A percentile compares a stretch with the other conserved stretches of the same genome.
phyloP scores from a whole-genome alignment of 2,113 vertebrate genomes.

The Ceyx margarethae region DNA sequence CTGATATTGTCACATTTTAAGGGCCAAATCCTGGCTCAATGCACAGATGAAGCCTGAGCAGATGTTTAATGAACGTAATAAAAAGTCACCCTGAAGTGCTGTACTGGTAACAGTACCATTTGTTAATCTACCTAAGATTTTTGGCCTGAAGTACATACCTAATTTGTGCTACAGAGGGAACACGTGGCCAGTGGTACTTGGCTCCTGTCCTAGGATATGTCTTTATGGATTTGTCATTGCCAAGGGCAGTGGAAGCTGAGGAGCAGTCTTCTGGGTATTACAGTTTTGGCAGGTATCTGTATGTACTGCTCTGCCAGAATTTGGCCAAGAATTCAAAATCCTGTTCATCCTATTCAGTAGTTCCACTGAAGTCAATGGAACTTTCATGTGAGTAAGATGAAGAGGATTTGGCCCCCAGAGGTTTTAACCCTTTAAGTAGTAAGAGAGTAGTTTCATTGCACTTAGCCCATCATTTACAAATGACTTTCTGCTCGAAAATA shows the following conservation, averaged over 20 bases:
- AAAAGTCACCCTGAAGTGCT: neutral
- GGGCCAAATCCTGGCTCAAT: conserved; percentile 54
- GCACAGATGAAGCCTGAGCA: neutral
- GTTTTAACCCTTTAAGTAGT: conserved; percentile 60
- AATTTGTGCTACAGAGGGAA: neutral
- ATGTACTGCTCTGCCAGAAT: neutral
- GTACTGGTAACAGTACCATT: neutral
- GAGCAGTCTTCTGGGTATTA: neutral
- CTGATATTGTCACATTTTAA: conserved; percentile 5
- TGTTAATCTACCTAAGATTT: neutral
- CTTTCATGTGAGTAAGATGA: conserved; percentile 29
- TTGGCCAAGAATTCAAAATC: conserved; percentile 47
- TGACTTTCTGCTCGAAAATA: conserved; percentile 2
- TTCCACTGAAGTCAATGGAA: neutral
- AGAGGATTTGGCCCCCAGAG: conserved; percentile 56
- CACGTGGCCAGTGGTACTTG: neutral
- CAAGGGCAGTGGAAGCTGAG: neutral
- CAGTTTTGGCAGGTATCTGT: neutral
- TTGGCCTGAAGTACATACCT: neutral
- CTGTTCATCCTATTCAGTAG: conserved; percentile 36
- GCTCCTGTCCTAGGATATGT: neutral
- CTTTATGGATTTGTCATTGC: neutral
- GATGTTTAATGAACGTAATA: neutral
- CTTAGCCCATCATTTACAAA: conserved; percentile 43
- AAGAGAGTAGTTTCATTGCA: conserved; percentile 47